Evolutionary conservation across 1,140 invertebrate species (phyloP).

Genomic region (Zaprionus kolodkinae): DNA sequence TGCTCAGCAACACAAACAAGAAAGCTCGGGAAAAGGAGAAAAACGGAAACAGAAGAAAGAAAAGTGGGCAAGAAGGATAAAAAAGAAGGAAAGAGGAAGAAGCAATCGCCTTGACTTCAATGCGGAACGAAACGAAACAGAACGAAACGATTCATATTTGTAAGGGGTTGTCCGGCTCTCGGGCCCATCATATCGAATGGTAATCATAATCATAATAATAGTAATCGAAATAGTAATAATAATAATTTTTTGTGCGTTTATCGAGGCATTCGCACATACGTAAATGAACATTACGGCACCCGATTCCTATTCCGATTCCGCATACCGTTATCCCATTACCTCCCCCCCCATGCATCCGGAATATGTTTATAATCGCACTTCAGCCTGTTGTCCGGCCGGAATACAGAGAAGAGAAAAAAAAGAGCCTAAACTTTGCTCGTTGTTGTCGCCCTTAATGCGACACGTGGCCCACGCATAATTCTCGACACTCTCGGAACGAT

Average conservation of each 20-base stretch:
- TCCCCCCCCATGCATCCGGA: constrained; percentile 6
- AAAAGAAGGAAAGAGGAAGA: neutral
- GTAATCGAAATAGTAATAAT: constrained; percentile 72
- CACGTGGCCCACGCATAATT: constrained; percentile 76
- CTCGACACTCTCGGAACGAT: constrained; percentile 47
- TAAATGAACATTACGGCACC: constrained; percentile 65
- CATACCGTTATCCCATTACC: neutral
- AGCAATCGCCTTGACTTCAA: constrained; percentile 31
- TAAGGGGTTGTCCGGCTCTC: constrained; percentile 51
- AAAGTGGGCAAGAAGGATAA: neutral
- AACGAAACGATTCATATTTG: constrained; percentile 67
- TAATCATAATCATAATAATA: constrained; percentile 82
- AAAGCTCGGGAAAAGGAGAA: constrained; percentile 2
- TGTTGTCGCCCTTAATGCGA: constrained; percentile 57
- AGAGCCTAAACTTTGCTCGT: constrained; percentile 15
- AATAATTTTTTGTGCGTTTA: constrained; percentile 75
- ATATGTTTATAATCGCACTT: constrained; percentile 78
- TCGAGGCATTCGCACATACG: constrained; percentile 75
- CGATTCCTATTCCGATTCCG: neutral
- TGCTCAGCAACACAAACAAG: constrained; percentile 62
- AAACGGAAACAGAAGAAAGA: neutral
- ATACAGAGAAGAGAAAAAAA: neutral
- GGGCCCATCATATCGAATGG: constrained; percentile 68
- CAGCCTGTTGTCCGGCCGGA: constrained; percentile 53
- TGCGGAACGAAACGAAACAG: constrained; percentile 28